Evolutionary conservation across 2,888 invertebrate genomes (phyloP), one percentile per base, ranked within the genome.

Genomic region (Heliconius aoede): DNA sequence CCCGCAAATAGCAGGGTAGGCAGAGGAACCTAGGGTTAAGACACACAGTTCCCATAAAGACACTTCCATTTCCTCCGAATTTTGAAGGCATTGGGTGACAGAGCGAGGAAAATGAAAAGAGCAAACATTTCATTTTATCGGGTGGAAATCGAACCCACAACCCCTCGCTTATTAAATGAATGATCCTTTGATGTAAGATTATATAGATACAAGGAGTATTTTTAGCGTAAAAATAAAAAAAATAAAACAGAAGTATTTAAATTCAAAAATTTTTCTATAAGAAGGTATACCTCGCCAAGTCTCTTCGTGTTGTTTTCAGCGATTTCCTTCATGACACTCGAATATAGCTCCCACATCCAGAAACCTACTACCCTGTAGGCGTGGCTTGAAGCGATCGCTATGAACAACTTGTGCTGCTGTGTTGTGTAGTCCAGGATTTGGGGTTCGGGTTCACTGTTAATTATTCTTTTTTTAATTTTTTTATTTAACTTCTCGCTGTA

Each of bases 361-460:
- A 93, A 92, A 0, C 97, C 97, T 0, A 96, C 95, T 78, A 97
- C 95, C 77, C 95, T 95, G 85, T 97, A 96, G 0, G 97, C 97
- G 84, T 98, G 97, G 72, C 96, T 96, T 36, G 97, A 95, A 0
- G 98, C 97, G 36, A 99, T 95, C 96, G 95, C 71, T 32, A 82
- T 80, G 21, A 82, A 81, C 11, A 82, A 89, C 90, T 99, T 98
- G 85, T 98, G 96, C 89, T 99, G 99, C 88, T 99, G 99, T 0
- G 98, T 98, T 76, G 97, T 96, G 86, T 97, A 99, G 85, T 99
- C 98, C 78, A 99, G 91, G 78, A 99, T 97, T 90, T 98, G 98
- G 0, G 97, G 96, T 88, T 99, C 99, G 0, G 96, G 96, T 82
- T 95, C 95, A 62, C 98, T 98, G 58, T 1, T 46, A 18, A 21